phyloP scores from a whole-genome alignment of 2,797 vertebrate species.

The Helarctos malayanus region DNA sequence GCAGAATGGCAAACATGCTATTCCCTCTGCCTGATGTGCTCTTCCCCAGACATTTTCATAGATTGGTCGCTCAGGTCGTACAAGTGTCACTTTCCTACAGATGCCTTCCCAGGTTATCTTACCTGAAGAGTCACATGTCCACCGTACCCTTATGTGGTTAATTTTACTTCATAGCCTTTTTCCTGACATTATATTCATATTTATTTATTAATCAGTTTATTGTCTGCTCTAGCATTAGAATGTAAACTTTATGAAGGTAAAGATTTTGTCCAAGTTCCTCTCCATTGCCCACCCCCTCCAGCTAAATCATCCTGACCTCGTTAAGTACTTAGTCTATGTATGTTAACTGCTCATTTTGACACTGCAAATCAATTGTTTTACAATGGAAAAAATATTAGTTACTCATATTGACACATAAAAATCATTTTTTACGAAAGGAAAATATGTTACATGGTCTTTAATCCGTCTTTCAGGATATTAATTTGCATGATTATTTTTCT shows the following conservation, averaged over 20 bases:
- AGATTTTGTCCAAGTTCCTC: constrained; percentile 9
- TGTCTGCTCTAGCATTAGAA: neutral
- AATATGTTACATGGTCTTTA: neutral
- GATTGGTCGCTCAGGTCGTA: neutral
- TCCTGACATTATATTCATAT: neutral
- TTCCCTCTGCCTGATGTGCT: neutral
- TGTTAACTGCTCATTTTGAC: constrained; percentile 28
- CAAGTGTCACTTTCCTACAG: neutral
- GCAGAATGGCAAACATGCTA: neutral
- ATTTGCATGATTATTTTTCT: constrained; percentile 56
- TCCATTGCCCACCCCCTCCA: neutral
- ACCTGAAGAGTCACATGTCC: neutral
- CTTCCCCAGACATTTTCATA: neutral
- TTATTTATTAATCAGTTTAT: neutral
- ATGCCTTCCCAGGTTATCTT: neutral
- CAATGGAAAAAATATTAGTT: constrained; percentile 25
- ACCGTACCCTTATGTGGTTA: neutral
- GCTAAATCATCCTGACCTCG: neutral
- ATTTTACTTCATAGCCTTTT: constrained; percentile 1
- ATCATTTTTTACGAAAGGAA: constrained; percentile 8
- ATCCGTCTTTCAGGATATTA: constrained; percentile 42
- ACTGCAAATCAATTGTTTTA: neutral
- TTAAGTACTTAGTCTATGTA: neutral
- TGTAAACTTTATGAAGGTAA: constrained; percentile 24
- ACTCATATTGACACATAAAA: constrained; percentile 36